Percentiles rank a stretch among this genome's conserved stretches.
phyloP scores from a whole-genome alignment of 1,140 invertebrate species.

The Psilanteris sp. region DNA sequence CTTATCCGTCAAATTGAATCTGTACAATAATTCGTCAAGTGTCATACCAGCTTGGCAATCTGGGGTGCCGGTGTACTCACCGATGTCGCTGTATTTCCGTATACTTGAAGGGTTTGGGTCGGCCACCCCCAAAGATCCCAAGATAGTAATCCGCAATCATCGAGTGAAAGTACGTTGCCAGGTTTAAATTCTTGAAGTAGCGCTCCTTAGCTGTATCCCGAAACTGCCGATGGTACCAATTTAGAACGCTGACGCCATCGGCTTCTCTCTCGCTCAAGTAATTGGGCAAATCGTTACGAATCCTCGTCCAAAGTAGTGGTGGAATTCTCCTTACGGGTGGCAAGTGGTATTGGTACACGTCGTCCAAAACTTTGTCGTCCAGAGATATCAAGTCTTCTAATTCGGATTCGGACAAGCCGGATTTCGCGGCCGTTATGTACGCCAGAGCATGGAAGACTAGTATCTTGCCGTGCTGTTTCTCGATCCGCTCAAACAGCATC shows the following conservation, averaged over 20 bases:
- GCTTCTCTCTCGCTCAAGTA: slow-evolving; percentile 97
- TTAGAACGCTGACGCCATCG: slow-evolving; percentile 97
- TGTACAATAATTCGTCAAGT: slow-evolving; percentile 70
- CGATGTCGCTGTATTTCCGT: slow-evolving; percentile 96
- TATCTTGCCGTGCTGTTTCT: slow-evolving; percentile 95
- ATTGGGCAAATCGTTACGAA: slow-evolving; percentile 95
- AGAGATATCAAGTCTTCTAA: slow-evolving; percentile 96
- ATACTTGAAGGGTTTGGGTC: slow-evolving; percentile 97
- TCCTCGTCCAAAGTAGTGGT: slow-evolving; percentile 96
- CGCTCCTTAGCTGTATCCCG: slow-evolving; percentile 94
- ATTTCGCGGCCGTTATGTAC: slow-evolving; percentile 96
- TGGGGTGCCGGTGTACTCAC: slow-evolving; percentile 68
- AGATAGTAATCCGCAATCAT: slow-evolving; percentile 98
- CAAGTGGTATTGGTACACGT: slow-evolving; percentile 99
- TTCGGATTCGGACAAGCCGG: slow-evolving; percentile 95
- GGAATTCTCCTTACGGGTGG: slow-evolving; percentile 97
- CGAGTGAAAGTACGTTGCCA: slow-evolving; percentile 97
- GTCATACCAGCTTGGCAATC: slow-evolving; percentile 16
- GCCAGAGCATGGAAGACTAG: slow-evolving; percentile 96
- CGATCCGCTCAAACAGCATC: slow-evolving; percentile 96
- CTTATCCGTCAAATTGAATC: slow-evolving; percentile 91
- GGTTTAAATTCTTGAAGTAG: slow-evolving; percentile 98
- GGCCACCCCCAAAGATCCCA: slow-evolving; percentile 96
- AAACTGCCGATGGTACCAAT: slow-evolving; percentile 99
- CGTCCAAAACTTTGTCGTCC: slow-evolving; percentile 96